Evolutionary conservation across 2,888 invertebrate species (phyloP).

Genomic region (Trichogramma evanescens): DNA sequence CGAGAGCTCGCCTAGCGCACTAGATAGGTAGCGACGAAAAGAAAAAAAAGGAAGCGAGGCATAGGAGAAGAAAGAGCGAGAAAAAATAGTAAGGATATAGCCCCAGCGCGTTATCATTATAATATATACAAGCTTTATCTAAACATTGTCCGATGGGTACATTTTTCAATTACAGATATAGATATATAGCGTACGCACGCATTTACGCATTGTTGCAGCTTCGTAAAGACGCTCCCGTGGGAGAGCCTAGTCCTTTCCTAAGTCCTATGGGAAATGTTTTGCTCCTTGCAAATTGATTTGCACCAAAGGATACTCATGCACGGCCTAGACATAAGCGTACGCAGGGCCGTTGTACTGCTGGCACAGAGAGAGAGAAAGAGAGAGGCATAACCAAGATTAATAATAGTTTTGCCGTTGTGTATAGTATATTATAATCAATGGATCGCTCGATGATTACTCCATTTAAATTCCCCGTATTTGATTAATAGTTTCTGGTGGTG

Average conservation of each 20-base stretch:
- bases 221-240: slow-evolving; percentile 41
- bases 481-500: no score
- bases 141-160: not conserved
- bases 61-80: no score
- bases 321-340: slow-evolving; percentile 12
- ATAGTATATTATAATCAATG: no score
- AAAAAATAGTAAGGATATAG: not conserved
- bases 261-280: slow-evolving; percentile 47
- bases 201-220: slow-evolving; percentile 23
- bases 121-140: not conserved
- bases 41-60: no score
- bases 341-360: not conserved
- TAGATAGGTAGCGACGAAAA: no score
- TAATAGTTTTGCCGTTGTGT: no score
- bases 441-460: no score
- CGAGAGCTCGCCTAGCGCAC: no score
- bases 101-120: slow-evolving; percentile 4
- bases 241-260: slow-evolving; percentile 32
- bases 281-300: slow-evolving; percentile 47
- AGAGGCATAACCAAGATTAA: not conserved
- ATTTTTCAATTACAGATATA: no score
- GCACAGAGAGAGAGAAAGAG: not conserved
- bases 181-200: no score
- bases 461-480: no score
- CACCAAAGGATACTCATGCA: slow-evolving; percentile 25